Percentiles rank a stretch among this genome's conserved stretches.
These are phyloP conservation scores for Balearica regulorum DNA, from an alignment of 2,797 vertebrate species.

Conservation along the genomic window DNA sequence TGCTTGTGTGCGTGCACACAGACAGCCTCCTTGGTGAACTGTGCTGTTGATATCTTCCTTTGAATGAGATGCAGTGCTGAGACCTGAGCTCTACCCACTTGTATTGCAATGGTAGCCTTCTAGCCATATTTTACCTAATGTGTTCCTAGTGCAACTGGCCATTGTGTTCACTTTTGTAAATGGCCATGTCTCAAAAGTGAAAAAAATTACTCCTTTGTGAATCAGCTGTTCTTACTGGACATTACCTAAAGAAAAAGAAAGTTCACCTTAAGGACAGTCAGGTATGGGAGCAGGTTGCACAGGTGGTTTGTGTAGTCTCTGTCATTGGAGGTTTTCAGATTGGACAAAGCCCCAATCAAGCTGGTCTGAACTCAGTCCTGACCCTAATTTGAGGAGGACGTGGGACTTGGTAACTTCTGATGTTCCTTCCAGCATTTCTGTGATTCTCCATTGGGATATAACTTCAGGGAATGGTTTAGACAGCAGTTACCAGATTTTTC, in stretches of 20 bases:
- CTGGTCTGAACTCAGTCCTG: neutral
- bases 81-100: neutral
- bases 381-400: neutral
- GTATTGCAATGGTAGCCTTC: neutral
- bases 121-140: neutral
- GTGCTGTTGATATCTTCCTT: neutral
- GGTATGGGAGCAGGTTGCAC: neutral
- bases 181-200: neutral
- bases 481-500: neutral
- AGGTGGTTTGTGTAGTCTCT: neutral
- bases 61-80: rapidly evolving
- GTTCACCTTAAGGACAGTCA: neutral
- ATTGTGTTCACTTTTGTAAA: neutral
- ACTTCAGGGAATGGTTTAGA: neutral
- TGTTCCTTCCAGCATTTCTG: neutral
- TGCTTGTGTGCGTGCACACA: rapidly evolving
- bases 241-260: neutral
- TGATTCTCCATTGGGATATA: neutral
- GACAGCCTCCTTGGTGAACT: neutral
- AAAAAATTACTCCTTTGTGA: neutral
- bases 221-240: neutral
- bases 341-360: neutral
- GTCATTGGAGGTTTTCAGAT: neutral
- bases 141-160: neutral
- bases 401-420: neutral